Evolutionary conservation across 53 echinoderm and acorn worm genomes (phyloP).

Genomic region (Stichopus horrens): DNA sequence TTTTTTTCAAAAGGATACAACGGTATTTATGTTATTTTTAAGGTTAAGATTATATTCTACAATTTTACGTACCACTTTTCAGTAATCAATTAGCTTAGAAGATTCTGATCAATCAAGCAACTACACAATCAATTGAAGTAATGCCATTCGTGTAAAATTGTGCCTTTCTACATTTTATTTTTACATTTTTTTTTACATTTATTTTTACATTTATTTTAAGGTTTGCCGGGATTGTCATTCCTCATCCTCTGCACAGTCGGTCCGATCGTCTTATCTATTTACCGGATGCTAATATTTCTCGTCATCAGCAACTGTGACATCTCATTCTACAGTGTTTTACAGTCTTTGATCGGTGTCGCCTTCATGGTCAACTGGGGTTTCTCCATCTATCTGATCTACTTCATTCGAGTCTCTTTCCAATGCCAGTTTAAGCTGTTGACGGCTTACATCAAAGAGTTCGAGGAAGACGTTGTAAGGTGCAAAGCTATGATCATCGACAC

Average conservation of each 20-base stretch:
- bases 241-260: background rate
- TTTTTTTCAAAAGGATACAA: no score
- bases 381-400: background rate
- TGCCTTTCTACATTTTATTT: no score
- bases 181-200: background rate
- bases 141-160: no score
- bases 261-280: background rate
- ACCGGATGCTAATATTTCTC: background rate
- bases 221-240: background rate
- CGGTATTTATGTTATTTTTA: no score
- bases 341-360: no score
- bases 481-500: background rate
- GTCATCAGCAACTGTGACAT: no score
- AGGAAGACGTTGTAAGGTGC: background rate
- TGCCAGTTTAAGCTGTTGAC: background rate
- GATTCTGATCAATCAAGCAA: no score
- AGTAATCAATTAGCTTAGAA: no score
- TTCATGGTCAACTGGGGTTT: slow-evolving; percentile 8
- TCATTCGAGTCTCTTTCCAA: background rate
- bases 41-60: no score
- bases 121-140: no score
- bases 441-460: slow-evolving; percentile 1
- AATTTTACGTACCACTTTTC: no score
- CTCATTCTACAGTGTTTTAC: no score
- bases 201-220: background rate